Conservation (phyloP, 1,140 invertebrate genomes). For the Zaprionus nigranus region DNA sequence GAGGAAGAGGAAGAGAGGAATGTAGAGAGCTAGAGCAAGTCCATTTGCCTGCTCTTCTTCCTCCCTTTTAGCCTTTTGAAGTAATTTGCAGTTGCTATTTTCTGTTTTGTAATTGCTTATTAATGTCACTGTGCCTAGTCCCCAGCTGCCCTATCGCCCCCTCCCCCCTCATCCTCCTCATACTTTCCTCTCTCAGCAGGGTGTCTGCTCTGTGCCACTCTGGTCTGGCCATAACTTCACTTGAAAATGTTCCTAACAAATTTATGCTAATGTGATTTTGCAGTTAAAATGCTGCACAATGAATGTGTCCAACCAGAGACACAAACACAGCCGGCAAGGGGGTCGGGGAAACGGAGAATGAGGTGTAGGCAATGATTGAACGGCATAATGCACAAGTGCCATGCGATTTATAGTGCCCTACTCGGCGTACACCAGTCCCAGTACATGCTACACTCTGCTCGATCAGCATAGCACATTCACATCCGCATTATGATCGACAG, state of each 20-base stretch:
- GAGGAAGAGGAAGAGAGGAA: neutral
- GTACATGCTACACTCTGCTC: neutral
- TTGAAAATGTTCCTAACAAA: conserved; percentile 81
- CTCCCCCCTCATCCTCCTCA: neutral
- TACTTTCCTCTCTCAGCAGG: neutral
- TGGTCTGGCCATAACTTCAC: conserved; percentile 64
- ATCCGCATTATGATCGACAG: conserved; percentile 63
- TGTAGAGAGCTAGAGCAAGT: neutral
- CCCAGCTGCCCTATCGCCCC: neutral
- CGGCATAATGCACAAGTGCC: conserved; percentile 72
- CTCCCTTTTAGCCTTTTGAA: conserved; percentile 77
- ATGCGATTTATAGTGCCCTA: conserved; percentile 70
- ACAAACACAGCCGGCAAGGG: conserved; percentile 3
- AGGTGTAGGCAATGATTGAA: conserved; percentile 55
- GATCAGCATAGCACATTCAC: conserved; percentile 54
- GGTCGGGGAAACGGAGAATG: neutral
- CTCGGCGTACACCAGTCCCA: neutral
- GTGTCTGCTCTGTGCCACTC: conserved; percentile 1
- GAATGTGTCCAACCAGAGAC: conserved; percentile 29
- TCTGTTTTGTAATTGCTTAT: conserved; percentile 80
- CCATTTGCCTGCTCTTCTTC: conserved; percentile 2
- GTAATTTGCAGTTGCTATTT: conserved; percentile 80
- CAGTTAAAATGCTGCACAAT: conserved; percentile 68
- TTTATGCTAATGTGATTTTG: conserved; percentile 83
- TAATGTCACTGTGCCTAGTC: conserved; percentile 71